Percentiles rank a stretch among this genome's conserved stretches.
Evolutionary conservation across 2,888 invertebrate species (phyloP).

Genomic region (Acanthoscelides obtectus): DNA sequence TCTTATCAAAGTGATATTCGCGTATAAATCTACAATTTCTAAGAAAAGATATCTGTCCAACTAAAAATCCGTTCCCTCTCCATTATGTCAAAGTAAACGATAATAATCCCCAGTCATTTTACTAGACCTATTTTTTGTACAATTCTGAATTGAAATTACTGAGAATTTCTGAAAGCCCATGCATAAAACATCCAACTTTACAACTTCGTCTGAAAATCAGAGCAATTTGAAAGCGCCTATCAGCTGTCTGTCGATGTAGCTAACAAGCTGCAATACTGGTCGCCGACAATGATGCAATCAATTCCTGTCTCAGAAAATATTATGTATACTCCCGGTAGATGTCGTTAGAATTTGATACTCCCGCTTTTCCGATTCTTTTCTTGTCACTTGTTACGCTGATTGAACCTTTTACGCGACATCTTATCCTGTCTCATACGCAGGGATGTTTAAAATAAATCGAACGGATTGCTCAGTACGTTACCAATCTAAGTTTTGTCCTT

Average conservation of each 20-base stretch:
- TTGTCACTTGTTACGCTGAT: background rate
- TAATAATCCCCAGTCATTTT: no score
- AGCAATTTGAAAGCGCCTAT: background rate
- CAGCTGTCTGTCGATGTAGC: background rate
- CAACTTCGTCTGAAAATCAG: background rate
- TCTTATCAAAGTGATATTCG: no score
- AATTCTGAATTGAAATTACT: no score
- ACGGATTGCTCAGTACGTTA: no score
- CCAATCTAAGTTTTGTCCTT: no score
- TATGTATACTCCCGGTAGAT: background rate
- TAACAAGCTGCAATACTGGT: background rate
- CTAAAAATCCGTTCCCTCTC: no score
- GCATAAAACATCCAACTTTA: background rate
- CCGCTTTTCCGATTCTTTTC: background rate
- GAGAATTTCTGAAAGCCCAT: background rate
- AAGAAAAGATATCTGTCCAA: no score
- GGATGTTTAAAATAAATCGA: no score
- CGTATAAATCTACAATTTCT: no score
- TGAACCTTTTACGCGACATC: background rate
- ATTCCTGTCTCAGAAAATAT: background rate
- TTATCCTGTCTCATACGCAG: no score
- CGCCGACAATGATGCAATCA: background rate
- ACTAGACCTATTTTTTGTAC: no score
- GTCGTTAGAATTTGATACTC: background rate
- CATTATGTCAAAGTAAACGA: no score